Percentiles rank a stretch among this genome's conserved stretches.
Conservation (phyloP, 2,888 invertebrate species). For the Sarcophaga subvicina region DNA sequence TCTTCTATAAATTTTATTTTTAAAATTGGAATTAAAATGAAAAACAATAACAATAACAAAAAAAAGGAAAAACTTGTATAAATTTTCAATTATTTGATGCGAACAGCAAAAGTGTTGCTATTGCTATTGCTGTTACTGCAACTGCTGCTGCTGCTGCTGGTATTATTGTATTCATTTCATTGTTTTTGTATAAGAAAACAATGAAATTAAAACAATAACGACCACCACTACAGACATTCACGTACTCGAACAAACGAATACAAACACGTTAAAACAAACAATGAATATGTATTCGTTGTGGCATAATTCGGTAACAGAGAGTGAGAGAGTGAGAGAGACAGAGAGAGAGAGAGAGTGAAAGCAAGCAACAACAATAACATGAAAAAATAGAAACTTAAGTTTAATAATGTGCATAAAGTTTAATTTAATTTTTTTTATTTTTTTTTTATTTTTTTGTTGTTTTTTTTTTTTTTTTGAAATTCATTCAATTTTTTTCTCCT, state of each 20-base stretch:
- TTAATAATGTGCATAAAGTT: conserved; percentile 9
- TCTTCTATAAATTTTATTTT: conserved; percentile 2
- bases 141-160: too few relatives aligned
- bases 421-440: background rate
- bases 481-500: too few relatives aligned
- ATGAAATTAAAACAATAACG: background rate
- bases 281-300: too few relatives aligned
- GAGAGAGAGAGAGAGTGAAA: too few relatives aligned
- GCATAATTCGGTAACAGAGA: too few relatives aligned
- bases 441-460: background rate
- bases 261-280: background rate
- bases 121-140: too few relatives aligned
- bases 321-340: too few relatives aligned
- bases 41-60: too few relatives aligned
- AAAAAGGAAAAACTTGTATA: background rate
- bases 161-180: too few relatives aligned
- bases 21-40: too few relatives aligned
- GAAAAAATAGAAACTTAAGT: conserved; percentile 31
- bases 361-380: background rate
- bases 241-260: background rate
- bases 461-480: conserved; percentile 1
- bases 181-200: background rate
- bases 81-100: background rate
- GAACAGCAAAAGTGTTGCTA: background rate
- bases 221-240: background rate